phyloP scores from a whole-genome alignment of 2,888 invertebrate species.

The Agapetus fuscipes region DNA sequence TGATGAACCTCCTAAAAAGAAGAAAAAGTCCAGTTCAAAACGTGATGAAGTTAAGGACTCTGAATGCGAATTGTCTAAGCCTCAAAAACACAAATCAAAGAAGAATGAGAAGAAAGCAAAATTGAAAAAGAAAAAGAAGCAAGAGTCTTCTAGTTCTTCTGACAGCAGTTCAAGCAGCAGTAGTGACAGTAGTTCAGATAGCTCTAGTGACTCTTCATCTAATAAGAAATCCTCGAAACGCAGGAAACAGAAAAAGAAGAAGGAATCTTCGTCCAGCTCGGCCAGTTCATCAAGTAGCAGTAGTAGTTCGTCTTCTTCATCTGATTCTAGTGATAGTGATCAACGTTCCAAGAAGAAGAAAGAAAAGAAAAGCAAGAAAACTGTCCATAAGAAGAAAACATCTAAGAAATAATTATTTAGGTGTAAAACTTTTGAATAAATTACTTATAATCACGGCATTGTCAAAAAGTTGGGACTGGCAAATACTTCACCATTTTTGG shows the following conservation, averaged over 20 bases:
- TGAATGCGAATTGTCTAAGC: conserved; percentile 35
- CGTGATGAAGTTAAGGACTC: conserved; percentile 27
- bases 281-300: no score
- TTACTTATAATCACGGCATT: no score
- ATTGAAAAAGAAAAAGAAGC: conserved; percentile 27
- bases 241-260: no score
- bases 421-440: no score
- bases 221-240: no score
- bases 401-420: no score
- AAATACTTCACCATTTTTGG: no score
- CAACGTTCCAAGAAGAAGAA: conserved; percentile 18
- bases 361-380: conserved; percentile 20
- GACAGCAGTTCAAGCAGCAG: conserved; percentile 28
- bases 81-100: conserved; percentile 30
- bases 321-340: conserved; percentile 20
- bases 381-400: no score
- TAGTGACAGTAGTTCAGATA: conserved; percentile 24
- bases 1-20: conserved; percentile 28
- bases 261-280: no score
- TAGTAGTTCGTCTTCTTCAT: no score
- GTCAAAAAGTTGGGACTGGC: no score
- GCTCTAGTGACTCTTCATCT: no score
- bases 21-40: conserved; percentile 13
- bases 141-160: conserved; percentile 33
- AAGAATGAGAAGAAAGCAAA: conserved; percentile 20